These are phyloP conservation scores for Zapus hudsonius DNA, from an alignment of 2,113 vertebrate species.

Conservation along the genomic window DNA sequence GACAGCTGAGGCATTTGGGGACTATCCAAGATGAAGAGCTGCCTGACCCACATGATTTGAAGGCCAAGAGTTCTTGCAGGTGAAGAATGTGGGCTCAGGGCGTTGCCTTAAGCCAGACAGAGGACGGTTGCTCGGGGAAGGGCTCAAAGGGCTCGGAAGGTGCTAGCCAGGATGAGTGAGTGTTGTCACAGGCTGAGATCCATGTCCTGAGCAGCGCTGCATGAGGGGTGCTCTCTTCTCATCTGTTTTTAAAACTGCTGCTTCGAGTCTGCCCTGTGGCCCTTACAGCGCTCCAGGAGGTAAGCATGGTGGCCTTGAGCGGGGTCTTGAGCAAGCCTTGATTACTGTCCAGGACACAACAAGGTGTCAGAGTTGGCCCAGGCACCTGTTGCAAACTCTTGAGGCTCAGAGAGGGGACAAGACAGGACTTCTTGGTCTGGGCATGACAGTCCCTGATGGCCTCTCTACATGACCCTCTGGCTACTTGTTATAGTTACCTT, in stretches of 20 bases:
- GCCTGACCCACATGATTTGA: background rate
- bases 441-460: background rate
- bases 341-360: background rate
- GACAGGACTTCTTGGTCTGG: background rate
- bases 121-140: no score
- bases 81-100: background rate
- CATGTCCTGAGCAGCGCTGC: accelerated
- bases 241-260: background rate
- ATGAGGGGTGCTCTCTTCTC: background rate
- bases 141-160: background rate
- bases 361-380: background rate
- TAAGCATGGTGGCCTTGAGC: background rate
- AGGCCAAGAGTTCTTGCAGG: background rate
- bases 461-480: background rate
- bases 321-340: background rate
- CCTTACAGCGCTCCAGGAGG: background rate
- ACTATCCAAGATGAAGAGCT: background rate
- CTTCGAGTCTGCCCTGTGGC: background rate
- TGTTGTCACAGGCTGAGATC: background rate
- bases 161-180: background rate
- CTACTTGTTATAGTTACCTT: background rate
- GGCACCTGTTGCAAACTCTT: background rate
- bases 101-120: background rate
- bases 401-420: background rate
- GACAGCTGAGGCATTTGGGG: background rate